phyloP scores from a whole-genome alignment of 2,888 invertebrate species.

The Philaethria dido region DNA sequence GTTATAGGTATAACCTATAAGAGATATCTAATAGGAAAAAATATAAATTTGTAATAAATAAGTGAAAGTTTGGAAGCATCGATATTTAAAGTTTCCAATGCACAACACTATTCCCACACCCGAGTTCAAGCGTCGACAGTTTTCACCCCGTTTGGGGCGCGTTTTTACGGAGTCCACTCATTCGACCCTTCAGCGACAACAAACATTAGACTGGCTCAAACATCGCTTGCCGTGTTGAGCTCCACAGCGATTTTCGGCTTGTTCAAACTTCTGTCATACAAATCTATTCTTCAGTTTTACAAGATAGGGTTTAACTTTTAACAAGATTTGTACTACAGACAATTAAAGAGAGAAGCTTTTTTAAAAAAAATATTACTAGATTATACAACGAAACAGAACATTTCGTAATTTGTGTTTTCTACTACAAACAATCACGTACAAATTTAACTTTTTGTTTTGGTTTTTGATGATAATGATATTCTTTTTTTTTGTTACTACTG shows the following conservation, averaged over 20 bases:
- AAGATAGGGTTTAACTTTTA: not conserved
- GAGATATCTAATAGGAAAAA: no score
- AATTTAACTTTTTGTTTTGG: no score
- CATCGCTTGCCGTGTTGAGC: conserved; percentile 44
- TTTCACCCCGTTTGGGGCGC: conserved; percentile 68
- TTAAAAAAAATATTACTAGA: no score
- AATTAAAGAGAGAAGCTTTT: no score
- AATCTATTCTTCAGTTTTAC: conserved; percentile 38
- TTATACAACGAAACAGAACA: no score
- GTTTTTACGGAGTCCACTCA: conserved; percentile 64
- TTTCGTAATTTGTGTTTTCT: no score
- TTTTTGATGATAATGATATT: no score
- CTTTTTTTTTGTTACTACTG: no score
- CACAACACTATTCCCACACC: conserved; percentile 47
- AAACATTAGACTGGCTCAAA: conserved; percentile 51
- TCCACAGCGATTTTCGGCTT: conserved; percentile 43
- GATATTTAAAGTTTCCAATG: conserved; percentile 5
- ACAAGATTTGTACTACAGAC: no score
- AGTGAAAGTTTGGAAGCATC: conserved; percentile 13
- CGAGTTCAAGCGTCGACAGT: conserved; percentile 60
- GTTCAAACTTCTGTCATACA: conserved; percentile 41
- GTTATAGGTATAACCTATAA: no score
- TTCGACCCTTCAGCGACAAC: conserved; percentile 55
- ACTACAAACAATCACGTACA: no score
- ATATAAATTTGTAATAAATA: no score